Evolutionary conservation across 2,113 vertebrate species (phyloP).

Genomic region (Pelobates fuscus): DNA sequence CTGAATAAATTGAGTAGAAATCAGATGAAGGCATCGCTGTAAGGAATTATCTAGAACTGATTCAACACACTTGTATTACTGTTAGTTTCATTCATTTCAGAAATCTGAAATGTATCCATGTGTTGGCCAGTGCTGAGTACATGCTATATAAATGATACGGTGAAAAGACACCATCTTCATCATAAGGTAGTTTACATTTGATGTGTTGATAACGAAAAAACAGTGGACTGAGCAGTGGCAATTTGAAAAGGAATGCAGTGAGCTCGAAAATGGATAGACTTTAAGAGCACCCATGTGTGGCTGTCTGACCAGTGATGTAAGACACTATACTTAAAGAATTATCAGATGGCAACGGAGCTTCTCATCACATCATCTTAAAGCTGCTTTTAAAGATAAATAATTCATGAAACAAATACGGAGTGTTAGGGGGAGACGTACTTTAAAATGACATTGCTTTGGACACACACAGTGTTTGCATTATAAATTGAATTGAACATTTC

Average conservation of each 20-base stretch:
- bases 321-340: not conserved
- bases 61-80: not conserved
- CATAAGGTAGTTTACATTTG: conserved; percentile 2
- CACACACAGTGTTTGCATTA: conserved; percentile 1
- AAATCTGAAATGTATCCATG: not conserved
- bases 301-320: not conserved
- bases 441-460: conserved; percentile 17
- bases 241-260: not conserved
- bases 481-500: not conserved
- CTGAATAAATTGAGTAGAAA: not conserved
- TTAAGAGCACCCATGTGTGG: not conserved
- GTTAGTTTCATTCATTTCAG: not conserved
- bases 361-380: conserved; percentile 7
- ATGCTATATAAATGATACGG: not conserved
- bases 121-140: not conserved
- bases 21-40: not conserved
- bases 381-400: conserved; percentile 18
- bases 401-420: conserved; percentile 23
- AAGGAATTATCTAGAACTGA: not conserved
- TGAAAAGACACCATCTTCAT: not conserved
- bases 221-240: not conserved
- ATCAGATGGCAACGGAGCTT: not conserved
- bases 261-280: not conserved
- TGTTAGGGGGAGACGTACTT: not conserved
- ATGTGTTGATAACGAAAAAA: conserved; percentile 3